Evolutionary conservation across 2,888 invertebrate species (phyloP).

Genomic region (Eilema sororculum): DNA sequence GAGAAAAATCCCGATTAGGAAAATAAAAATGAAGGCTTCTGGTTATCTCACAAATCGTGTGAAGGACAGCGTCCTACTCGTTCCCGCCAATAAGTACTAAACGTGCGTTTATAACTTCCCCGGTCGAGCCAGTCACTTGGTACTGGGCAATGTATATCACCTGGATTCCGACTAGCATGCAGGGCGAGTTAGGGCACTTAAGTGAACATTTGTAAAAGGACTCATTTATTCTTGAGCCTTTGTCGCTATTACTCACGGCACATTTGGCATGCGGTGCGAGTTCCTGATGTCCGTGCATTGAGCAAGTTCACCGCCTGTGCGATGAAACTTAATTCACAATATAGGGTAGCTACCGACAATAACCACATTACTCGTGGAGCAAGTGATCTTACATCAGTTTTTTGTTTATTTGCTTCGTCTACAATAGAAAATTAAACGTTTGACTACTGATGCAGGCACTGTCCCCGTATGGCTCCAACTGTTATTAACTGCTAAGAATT

Average conservation of each 20-base stretch:
- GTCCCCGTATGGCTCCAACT: too few species aligned
- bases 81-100: not conserved
- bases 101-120: not conserved
- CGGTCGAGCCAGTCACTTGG: too few species aligned
- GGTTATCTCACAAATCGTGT: too few species aligned
- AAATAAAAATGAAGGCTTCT: too few species aligned
- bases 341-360: not conserved
- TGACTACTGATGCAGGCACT: too few species aligned
- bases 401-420: not conserved
- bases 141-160: not conserved
- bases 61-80: too few species aligned
- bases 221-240: not conserved
- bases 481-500: too few species aligned
- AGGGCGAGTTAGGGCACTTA: not conserved
- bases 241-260: not conserved
- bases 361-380: not conserved
- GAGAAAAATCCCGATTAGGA: too few species aligned
- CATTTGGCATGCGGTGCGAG: not conserved
- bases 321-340: not conserved
- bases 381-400: not conserved
- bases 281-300: not conserved
- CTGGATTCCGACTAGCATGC: not conserved
- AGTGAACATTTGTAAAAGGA: not conserved
- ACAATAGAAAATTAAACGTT: too few species aligned
- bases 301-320: conserved; percentile 4